Base-by-base conservation (phyloP, 2,797 vertebrate species). In the Trichosurus vulpecula region DNA sequence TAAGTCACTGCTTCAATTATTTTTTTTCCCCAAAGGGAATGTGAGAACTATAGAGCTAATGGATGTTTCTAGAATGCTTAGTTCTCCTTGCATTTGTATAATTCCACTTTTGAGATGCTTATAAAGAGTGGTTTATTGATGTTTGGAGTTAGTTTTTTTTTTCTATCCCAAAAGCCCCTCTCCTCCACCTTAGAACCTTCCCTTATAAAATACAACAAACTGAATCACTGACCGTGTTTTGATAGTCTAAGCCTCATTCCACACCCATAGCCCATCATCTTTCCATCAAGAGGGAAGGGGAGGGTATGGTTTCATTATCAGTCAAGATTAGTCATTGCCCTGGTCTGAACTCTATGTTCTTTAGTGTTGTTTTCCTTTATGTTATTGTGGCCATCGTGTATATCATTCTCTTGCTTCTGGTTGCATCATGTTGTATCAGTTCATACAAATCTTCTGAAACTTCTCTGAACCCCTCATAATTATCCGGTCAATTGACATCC, bases 1-100 rank as follows among this genome's bases (percentile, higher is more conserved):
- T 98, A 95, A 98, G 98, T 95, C 98, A 98, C 95, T 95, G 96
- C 96, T 97, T 98, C 97, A 97, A 98, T 98, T 98, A 98, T 97
- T 98, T 96, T 98, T 96, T 94, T 97, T 95, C 93, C 96, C 94
- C 96, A 98, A 98, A 98, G 98, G 97, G 97, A 98, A 97, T 92
- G 66, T 54, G 90, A 97, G 96, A 95, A 95, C 93, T 35, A 93
- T 95, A 95, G 96, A 95, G 95, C 96, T 91, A 74, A 74, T 4
- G 93, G 53, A 57, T 87, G 89, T 94, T 97, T 92, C 54, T 58
- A 94, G 92, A 95, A 54, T 41, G 96, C 92, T 66, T 27, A 41
- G 90, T 95, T 97, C 95, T 95, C 95, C 92, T 90, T 92, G 89
- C 91, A 0, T 98, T 97, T 95, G 97, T 96, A 52, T 95, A 98